Percentiles rank a stretch among this genome's conserved stretches.
phyloP scores from a whole-genome alignment of 1,140 invertebrate genomes.

The Drosophila athabasca region DNA sequence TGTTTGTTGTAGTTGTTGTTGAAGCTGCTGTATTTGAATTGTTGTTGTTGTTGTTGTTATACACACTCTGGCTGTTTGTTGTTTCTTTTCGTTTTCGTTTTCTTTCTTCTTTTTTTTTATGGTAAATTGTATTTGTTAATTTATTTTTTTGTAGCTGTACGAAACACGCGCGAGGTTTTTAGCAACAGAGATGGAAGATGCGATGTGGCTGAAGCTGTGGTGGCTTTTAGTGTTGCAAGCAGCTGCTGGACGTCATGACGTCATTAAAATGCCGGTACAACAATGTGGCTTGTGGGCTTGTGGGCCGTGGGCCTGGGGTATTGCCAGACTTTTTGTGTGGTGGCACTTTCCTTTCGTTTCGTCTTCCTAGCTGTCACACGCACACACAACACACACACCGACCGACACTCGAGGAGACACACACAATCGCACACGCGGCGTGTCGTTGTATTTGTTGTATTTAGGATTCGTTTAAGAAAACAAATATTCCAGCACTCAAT shows the following conservation, averaged over 20 bases:
- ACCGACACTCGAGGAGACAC: slow-evolving; percentile 13
- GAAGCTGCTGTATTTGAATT: slow-evolving; percentile 22
- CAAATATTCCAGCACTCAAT: slow-evolving; percentile 23
- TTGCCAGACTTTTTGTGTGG: not conserved
- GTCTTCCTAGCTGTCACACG: slow-evolving; percentile 23
- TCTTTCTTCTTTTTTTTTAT: slow-evolving; percentile 21
- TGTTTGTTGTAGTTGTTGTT: slow-evolving; percentile 35
- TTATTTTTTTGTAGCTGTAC: slow-evolving; percentile 20
- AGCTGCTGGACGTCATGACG: slow-evolving; percentile 56
- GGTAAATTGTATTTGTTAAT: slow-evolving; percentile 50
- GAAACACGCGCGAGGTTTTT: slow-evolving; percentile 32
- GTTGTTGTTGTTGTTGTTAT: slow-evolving; percentile 10
- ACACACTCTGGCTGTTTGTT: slow-evolving; percentile 13
- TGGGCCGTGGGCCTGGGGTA: slow-evolving; percentile 1
- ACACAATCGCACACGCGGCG: slow-evolving; percentile 23
- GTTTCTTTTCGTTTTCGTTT: slow-evolving; percentile 27
- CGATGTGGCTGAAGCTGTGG: slow-evolving; percentile 2
- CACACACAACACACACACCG: slow-evolving; percentile 23
- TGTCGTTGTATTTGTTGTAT: slow-evolving; percentile 15
- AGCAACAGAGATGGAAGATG: slow-evolving; percentile 12
- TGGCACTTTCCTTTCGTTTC: slow-evolving; percentile 17
- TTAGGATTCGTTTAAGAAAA: slow-evolving; percentile 10
- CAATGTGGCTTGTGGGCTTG: slow-evolving; percentile 19
- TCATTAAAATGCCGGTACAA: slow-evolving; percentile 75
- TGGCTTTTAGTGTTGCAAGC: slow-evolving; percentile 24